Conservation (phyloP, 1,140 invertebrate species). For the Phthorimaea operculella region DNA sequence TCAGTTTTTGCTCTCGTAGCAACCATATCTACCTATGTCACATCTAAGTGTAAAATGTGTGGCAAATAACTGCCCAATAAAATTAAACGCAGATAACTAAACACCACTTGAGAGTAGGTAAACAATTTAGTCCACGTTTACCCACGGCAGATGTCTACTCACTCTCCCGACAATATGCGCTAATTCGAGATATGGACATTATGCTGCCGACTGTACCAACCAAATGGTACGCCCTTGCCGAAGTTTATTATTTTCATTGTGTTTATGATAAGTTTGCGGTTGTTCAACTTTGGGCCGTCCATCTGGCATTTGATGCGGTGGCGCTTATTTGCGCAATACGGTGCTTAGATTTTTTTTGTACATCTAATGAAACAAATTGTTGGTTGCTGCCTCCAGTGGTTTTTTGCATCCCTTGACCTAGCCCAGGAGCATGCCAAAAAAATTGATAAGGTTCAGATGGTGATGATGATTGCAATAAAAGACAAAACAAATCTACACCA, state of each 20-base stretch:
- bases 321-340: too few relatives aligned
- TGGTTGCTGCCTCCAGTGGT: too few relatives aligned
- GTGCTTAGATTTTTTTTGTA: too few relatives aligned
- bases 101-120: neutral
- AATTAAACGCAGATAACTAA: conserved; percentile 2
- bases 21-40: too few relatives aligned
- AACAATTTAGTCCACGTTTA: neutral
- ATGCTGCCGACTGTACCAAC: conserved; percentile 4
- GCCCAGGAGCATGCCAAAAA: too few relatives aligned
- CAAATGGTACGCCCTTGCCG: neutral
- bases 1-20: too few relatives aligned
- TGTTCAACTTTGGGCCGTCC: neutral
- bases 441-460: too few relatives aligned
- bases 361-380: too few relatives aligned
- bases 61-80: neutral
- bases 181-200: neutral
- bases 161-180: neutral
- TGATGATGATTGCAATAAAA: too few relatives aligned
- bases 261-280: conserved; percentile 1
- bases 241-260: conserved; percentile 3
- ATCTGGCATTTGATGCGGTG: neutral
- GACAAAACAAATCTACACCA: too few relatives aligned
- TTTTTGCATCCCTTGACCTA: too few relatives aligned
- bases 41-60: too few relatives aligned
- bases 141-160: neutral